A percentile compares a stretch with the other conserved stretches of the same genome.
Conservation (phyloP, 1,140 invertebrate genomes). For the Gonioctena quinquepunctata region DNA sequence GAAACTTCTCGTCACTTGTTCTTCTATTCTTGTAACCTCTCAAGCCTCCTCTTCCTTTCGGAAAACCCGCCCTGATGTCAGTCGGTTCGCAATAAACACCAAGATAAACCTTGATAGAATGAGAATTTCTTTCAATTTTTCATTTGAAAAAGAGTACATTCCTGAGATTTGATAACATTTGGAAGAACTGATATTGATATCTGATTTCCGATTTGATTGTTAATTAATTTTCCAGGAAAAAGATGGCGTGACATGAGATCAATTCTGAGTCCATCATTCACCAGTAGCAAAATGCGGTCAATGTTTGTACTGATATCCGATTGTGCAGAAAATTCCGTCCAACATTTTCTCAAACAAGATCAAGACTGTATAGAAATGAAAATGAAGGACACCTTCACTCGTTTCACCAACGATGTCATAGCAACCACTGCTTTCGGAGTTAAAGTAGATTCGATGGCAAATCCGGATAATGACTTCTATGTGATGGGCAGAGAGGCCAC, state of each 20-base stretch:
- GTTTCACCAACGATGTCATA: conserved; percentile 3
- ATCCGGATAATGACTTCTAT: conserved; percentile 57
- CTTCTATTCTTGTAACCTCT: too few species aligned
- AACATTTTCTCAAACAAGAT: conserved; percentile 29
- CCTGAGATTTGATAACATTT: too few species aligned
- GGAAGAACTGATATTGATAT: too few species aligned
- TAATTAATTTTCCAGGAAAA: conserved; percentile 43
- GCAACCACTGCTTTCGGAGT: too few species aligned
- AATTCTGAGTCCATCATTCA: conserved; percentile 53
- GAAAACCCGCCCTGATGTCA: too few species aligned
- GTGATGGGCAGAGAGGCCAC: conserved; percentile 46
- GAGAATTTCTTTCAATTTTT: too few species aligned
- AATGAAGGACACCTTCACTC: conserved; percentile 27
- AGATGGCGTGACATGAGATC: conserved; percentile 52
- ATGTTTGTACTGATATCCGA: conserved; percentile 47
- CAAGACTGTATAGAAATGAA: conserved; percentile 11
- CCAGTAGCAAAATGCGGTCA: conserved; percentile 50
- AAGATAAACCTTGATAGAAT: too few species aligned
- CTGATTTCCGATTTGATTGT: too few species aligned
- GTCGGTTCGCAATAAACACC: too few species aligned
- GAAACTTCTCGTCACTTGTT: too few species aligned
- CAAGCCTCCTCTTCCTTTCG: too few species aligned
- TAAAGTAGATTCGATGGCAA: conserved; percentile 53
- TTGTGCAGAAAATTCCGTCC: conserved; percentile 39
- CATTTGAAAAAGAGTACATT: too few species aligned